Conservation (phyloP, 2,797 vertebrate species). For the Hippopotamyrus pictus region DNA sequence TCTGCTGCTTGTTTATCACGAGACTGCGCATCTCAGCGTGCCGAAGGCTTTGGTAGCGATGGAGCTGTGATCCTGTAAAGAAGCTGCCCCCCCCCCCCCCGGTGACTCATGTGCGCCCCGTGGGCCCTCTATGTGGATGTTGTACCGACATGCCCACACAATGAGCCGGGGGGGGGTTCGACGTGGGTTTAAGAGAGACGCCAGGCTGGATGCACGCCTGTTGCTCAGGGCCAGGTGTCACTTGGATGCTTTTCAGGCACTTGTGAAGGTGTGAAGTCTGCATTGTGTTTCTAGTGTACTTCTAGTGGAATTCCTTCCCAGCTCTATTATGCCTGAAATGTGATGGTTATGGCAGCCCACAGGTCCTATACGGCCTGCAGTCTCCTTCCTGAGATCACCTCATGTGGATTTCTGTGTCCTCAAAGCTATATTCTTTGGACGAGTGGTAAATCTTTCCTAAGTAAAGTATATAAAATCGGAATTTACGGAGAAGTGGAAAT, state of each 20-base stretch:
- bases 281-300: not conserved
- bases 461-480: not conserved
- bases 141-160: not conserved
- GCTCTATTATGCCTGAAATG: not conserved
- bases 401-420: not conserved
- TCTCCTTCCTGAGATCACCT: not conserved
- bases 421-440: not conserved
- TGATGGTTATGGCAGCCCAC: not conserved
- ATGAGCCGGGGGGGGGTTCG: not conserved
- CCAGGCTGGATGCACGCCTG: not conserved
- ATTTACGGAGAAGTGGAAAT: not conserved
- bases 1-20: not conserved
- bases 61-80: not conserved
- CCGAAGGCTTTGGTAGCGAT: not conserved
- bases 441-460: not conserved
- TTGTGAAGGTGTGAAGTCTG: not conserved
- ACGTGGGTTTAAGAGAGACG: not conserved
- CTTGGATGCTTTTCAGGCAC: not conserved
- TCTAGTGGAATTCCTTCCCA: not conserved
- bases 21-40: not conserved
- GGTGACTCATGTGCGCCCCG: not conserved
- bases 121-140: not conserved
- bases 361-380: not conserved
- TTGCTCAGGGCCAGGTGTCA: not conserved
- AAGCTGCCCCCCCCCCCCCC: not conserved